Conservation (phyloP, 2,113 vertebrate species). For the Mus spicilegus region DNA sequence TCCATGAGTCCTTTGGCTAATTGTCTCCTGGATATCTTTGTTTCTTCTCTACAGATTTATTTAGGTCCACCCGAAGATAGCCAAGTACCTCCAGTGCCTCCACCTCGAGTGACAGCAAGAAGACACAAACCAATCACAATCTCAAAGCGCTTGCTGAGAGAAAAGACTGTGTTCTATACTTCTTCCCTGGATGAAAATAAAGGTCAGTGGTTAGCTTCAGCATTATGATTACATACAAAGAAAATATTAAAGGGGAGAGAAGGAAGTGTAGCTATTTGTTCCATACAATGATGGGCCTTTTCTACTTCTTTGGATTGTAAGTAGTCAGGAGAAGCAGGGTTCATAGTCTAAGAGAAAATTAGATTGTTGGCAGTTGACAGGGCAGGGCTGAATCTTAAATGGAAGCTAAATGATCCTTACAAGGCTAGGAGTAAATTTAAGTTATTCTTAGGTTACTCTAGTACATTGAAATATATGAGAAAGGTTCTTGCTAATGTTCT, state of each 20-base stretch:
- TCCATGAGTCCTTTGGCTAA: neutral
- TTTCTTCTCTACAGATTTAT: constrained; percentile 91
- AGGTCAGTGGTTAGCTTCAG: constrained; percentile 88
- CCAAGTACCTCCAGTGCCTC: constrained; percentile 91
- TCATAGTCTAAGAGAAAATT: constrained; percentile 1
- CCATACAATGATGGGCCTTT: neutral
- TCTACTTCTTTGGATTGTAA: neutral
- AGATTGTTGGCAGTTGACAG: neutral
- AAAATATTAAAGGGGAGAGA: neutral
- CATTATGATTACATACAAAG: neutral
- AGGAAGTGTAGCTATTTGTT: neutral
- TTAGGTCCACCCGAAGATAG: constrained; percentile 93
- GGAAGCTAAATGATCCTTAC: neutral
- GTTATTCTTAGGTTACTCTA: neutral
- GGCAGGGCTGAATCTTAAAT: neutral
- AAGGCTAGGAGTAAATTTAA: neutral
- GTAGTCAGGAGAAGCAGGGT: neutral
- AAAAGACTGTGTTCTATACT: constrained; percentile 88
- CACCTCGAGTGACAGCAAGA: constrained; percentile 93
- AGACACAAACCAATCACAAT: constrained; percentile 98
- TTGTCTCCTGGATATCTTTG: constrained; percentile 45
- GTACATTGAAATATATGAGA: neutral
- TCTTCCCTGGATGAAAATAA: constrained; percentile 86
- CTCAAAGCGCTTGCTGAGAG: constrained; percentile 93
- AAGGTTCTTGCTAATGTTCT: constrained; percentile 31